Conservation (phyloP, 2,797 vertebrate genomes). For the Cottoperca gobio region DNA sequence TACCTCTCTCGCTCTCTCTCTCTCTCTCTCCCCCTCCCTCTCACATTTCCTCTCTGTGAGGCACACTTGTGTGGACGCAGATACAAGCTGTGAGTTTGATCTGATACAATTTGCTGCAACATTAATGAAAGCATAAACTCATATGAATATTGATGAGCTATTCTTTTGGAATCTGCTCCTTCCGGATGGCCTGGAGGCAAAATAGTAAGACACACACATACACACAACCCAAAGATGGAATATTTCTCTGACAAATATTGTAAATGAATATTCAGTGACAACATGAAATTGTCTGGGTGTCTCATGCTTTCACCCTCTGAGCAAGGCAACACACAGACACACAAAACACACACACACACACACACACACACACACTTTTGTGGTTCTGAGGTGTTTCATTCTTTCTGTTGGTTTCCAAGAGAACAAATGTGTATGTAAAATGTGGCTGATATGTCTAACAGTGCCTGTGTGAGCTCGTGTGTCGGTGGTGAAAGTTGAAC, state of each 20-base stretch:
- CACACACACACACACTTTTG: slow-evolving; percentile 30
- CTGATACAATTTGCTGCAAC: slow-evolving; percentile 83
- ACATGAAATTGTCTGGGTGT: slow-evolving; percentile 69
- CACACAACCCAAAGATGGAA: slow-evolving; percentile 55
- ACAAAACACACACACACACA: slow-evolving; percentile 27
- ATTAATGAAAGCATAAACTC: slow-evolving; percentile 84
- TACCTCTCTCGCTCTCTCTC: no score
- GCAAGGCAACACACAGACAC: slow-evolving; percentile 35
- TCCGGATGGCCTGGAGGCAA: slow-evolving; percentile 77
- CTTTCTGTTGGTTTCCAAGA: not conserved
- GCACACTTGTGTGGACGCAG: slow-evolving; percentile 63
- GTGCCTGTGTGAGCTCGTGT: not conserved
- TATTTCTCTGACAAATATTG: slow-evolving; percentile 79
- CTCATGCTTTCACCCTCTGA: slow-evolving; percentile 51
- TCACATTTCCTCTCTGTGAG: slow-evolving; percentile 50
- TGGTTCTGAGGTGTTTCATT: slow-evolving; percentile 12
- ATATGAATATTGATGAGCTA: slow-evolving; percentile 85
- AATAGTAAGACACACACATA: slow-evolving; percentile 61
- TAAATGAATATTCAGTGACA: slow-evolving; percentile 80
- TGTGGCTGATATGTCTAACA: not conserved
- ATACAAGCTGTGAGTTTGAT: slow-evolving; percentile 79
- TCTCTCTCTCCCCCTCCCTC: no score
- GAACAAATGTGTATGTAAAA: not conserved
- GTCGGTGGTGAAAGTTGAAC: slow-evolving; percentile 7
- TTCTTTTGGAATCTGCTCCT: slow-evolving; percentile 81